Percentiles rank a stretch among this genome's conserved stretches.
phyloP scores from a whole-genome alignment of 2,113 vertebrate species.

The Phasianus colchicus region DNA sequence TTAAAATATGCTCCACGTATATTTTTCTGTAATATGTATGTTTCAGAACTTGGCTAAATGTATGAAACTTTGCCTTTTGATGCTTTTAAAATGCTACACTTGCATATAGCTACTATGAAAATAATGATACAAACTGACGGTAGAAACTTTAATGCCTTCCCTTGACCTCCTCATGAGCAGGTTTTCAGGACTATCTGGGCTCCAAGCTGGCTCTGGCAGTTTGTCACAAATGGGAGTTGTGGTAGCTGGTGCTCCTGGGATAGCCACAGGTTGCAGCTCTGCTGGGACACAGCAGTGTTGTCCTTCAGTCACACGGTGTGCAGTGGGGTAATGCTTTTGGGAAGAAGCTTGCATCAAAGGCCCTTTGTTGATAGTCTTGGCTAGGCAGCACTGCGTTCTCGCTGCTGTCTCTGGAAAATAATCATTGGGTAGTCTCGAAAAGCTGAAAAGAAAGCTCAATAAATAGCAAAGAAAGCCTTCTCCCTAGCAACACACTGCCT shows the following conservation, averaged over 20 bases:
- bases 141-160: neutral
- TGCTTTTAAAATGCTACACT: neutral
- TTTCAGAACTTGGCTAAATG: neutral
- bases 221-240: neutral
- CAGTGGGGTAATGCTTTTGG: constrained; percentile 47
- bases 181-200: neutral
- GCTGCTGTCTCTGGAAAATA: constrained; percentile 24
- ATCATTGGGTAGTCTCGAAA: constrained; percentile 7
- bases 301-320: constrained; percentile 61
- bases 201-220: neutral
- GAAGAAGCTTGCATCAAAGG: constrained; percentile 61
- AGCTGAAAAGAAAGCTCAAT: constrained; percentile 56
- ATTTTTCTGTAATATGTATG: neutral
- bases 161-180: fast-evolving
- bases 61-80: neutral
- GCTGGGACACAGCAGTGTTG: neutral
- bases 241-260: neutral
- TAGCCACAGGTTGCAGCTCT: neutral
- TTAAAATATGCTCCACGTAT: neutral
- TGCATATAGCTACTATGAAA: neutral
- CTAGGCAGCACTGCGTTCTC: constrained; percentile 45
- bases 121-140: neutral
- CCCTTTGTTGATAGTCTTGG: constrained; percentile 66
- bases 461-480: constrained; percentile 58
- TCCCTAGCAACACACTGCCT: constrained; percentile 71